Evolutionary conservation across 2,113 vertebrate species (phyloP), one percentile per base, ranked within the genome.

Genomic region (Zonotrichia leucophrys): DNA sequence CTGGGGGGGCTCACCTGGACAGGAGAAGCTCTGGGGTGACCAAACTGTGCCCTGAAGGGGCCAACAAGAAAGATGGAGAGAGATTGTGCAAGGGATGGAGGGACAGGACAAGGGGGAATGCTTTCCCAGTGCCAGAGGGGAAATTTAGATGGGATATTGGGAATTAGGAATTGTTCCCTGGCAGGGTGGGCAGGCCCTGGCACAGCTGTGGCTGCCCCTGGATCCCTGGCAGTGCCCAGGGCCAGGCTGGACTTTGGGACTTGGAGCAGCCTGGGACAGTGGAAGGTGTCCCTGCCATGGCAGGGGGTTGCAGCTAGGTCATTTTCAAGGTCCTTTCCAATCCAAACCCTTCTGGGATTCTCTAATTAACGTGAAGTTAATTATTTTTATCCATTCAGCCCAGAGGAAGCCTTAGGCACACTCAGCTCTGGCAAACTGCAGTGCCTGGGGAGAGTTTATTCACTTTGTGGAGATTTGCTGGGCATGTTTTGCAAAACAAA

Each of bases 81-180:
- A n/a, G n/a, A n/a, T n/a, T n/a, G n/a, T n/a, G n/a, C 28, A 68
- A n/a, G 4, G 46, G 20, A 0, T 75, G 39, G 20, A 25, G 46
- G 0, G 24, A 0, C 39, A 75, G 0, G 24, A 0, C 46, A 75
- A 9, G 5, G 10, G 44, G 46, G 53, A 82, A 31, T 46, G 78
- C 28, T 2, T 74, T 59, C 33, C 12, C 37, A 53, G 0, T 75
- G 68, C 10, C 39, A 59, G 46, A 39, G 33, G 23, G 12, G n/a
- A n/a, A n/a, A n/a, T n/a, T n/a, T n/a, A n/a, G 39, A 21, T 75
- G 46, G 53, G 46, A 47, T n/a, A 5, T 25, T 46, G 28, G 68
- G 69, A 1, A 52, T n/a, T n/a, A n/a, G n/a, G n/a, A n/a, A n/a
- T n/a, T n/a, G n/a, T n/a, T n/a, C n/a, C n/a, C n/a, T n/a, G n/a